Evolutionary conservation across 2,888 invertebrate species (phyloP).

Genomic region (Agrotis exclamationis): DNA sequence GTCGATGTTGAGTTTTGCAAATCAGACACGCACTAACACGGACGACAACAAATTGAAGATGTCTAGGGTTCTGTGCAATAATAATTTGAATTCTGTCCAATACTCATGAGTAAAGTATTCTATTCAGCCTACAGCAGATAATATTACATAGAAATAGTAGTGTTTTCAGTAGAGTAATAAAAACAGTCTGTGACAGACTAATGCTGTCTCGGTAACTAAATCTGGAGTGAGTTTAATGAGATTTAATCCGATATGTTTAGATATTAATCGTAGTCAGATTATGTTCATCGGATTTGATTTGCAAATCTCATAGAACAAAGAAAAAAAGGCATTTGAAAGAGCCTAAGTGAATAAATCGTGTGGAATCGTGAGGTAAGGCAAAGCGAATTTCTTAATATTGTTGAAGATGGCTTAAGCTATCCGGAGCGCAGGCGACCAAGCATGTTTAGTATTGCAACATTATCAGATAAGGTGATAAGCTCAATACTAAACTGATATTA

Average conservation of each 20-base stretch:
- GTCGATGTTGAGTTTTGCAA: too few relatives aligned
- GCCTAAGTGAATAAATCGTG: neutral
- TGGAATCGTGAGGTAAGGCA: neutral
- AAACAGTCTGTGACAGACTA: neutral
- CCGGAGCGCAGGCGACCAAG: neutral
- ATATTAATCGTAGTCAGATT: constrained; percentile 21
- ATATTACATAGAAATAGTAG: too few relatives aligned
- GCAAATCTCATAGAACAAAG: neutral
- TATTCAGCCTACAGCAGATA: too few relatives aligned
- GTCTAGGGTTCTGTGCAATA: too few relatives aligned
- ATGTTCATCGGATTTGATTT: neutral
- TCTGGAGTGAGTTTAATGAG: constrained; percentile 10
- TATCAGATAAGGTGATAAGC: neutral
- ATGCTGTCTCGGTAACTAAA: constrained; percentile 1
- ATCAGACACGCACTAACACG: too few relatives aligned
- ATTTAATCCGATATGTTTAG: constrained; percentile 38
- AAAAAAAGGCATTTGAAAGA: neutral
- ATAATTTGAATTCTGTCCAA: too few relatives aligned
- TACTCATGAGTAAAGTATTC: too few relatives aligned
- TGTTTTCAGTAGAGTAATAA: neutral
- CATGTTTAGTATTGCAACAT: too few relatives aligned
- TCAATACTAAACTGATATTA: neutral
- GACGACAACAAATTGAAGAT: too few relatives aligned
- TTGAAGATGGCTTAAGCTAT: neutral
- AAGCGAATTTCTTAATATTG: too few relatives aligned